Evolutionary conservation across 2,113 vertebrate genomes (phyloP).

Genomic region (Felis chaus): DNA sequence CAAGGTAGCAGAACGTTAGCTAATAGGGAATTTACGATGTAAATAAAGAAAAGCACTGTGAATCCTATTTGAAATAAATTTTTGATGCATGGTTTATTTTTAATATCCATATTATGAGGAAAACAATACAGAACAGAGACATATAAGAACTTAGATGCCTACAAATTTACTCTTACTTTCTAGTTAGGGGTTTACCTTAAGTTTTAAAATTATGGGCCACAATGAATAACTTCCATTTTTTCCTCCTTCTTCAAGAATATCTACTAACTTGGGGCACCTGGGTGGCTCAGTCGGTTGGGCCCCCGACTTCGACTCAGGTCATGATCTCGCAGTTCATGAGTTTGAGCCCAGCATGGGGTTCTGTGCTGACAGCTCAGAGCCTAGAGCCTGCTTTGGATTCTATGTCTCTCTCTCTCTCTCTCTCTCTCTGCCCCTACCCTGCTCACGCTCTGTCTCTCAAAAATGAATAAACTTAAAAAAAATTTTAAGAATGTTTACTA

Average conservation of each 20-base stretch:
- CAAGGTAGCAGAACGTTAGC: not conserved
- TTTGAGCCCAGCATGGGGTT: too few species aligned
- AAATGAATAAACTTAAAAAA: too few species aligned
- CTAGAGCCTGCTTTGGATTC: too few species aligned
- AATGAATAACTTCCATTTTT: not conserved
- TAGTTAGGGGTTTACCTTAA: not conserved
- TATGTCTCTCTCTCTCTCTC: too few species aligned
- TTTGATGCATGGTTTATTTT: not conserved
- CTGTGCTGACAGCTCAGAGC: too few species aligned
- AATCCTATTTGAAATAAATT: not conserved
- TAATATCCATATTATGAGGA: not conserved
- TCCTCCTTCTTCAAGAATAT: constrained; percentile 13
- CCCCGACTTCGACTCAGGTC: too few species aligned
- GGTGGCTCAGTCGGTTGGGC: too few species aligned
- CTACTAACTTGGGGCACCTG: not conserved
- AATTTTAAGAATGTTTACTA: not conserved
- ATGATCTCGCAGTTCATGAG: too few species aligned
- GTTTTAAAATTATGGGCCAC: not conserved
- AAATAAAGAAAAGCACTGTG: not conserved
- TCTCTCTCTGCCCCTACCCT: too few species aligned
- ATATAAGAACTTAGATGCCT: not conserved
- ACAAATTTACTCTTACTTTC: not conserved
- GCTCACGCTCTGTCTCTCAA: too few species aligned
- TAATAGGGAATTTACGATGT: not conserved
- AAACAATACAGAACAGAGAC: not conserved